Evolutionary conservation across 2,888 invertebrate species (phyloP).

Genomic region (Adelphocoris suturalis): DNA sequence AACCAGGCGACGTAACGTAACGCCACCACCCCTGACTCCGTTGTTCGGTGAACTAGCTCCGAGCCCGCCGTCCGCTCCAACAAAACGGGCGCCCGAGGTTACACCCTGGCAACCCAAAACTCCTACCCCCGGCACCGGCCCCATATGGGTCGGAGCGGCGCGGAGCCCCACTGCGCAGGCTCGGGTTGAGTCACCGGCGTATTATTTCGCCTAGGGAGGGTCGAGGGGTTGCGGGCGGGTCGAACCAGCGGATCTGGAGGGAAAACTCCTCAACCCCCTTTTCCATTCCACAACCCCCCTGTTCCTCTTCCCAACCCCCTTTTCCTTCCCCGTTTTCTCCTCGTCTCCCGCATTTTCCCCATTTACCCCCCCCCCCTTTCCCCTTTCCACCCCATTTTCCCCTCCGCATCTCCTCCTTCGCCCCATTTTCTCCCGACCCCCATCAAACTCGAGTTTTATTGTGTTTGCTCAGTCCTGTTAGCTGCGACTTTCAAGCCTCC

Average conservation of each 20-base stretch:
- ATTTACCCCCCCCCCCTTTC: neutral
- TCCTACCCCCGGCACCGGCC: neutral
- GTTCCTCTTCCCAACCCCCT: neutral
- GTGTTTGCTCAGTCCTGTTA: conserved; percentile 6
- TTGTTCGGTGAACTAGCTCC: conserved; percentile 61
- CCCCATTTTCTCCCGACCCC: neutral
- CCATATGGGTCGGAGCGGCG: neutral
- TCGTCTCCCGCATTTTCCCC: conserved; percentile 5
- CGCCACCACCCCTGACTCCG: conserved; percentile 54
- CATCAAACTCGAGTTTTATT: conserved; percentile 39
- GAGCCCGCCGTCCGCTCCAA: neutral
- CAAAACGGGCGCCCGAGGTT: neutral
- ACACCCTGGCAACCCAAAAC: neutral
- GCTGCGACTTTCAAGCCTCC: conserved; percentile 8
- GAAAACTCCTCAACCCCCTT: neutral
- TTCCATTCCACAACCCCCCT: neutral
- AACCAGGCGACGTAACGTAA: conserved; percentile 50
- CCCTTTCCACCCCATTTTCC: neutral
- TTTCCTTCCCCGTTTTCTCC: neutral
- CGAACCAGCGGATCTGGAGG: conserved; percentile 16
- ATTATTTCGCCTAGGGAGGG: neutral
- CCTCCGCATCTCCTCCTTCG: neutral
- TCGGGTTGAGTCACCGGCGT: conserved; percentile 21
- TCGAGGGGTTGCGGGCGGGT: conserved; percentile 39
- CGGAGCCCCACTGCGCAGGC: conserved; percentile 14